Conservation (phyloP, 2,888 invertebrate species). For the Tiliacea aurago region DNA sequence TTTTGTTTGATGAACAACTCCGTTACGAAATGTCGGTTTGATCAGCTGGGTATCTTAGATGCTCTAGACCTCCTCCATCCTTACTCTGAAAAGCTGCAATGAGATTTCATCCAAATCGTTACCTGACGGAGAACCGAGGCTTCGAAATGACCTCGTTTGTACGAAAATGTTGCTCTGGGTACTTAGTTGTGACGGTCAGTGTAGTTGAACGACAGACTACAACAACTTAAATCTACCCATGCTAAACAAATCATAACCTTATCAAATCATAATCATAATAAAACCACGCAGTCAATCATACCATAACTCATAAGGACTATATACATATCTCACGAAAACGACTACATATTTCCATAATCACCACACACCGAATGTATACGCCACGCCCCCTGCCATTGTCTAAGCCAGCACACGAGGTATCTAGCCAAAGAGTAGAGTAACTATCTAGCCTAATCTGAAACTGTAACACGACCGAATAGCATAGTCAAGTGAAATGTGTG, state of each 20-base stretch:
- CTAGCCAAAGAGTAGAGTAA: too few relatives aligned
- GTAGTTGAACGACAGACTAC: not conserved
- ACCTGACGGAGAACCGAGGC: too few relatives aligned
- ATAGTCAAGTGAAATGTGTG: slow-evolving; percentile 9
- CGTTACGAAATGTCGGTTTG: too few relatives aligned
- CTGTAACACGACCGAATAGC: slow-evolving; percentile 70
- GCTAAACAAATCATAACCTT: not conserved
- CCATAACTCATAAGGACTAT: slow-evolving; percentile 50
- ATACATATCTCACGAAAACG: slow-evolving; percentile 63
- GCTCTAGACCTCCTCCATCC: too few relatives aligned
- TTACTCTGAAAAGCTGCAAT: too few relatives aligned
- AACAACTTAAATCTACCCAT: not conserved
- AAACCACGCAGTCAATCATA: not conserved
- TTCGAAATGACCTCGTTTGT: too few relatives aligned
- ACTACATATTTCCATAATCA: slow-evolving; percentile 70
- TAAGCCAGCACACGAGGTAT: slow-evolving; percentile 67
- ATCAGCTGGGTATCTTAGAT: too few relatives aligned
- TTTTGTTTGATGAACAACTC: too few relatives aligned
- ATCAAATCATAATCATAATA: too few relatives aligned
- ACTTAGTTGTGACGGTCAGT: too few relatives aligned
- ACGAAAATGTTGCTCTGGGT: too few relatives aligned
- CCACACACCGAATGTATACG: slow-evolving; percentile 69
- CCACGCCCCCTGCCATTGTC: slow-evolving; percentile 78
- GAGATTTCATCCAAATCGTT: too few relatives aligned
- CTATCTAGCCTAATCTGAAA: slow-evolving; percentile 72